Evolutionary conservation across 2,113 vertebrate genomes (phyloP).

Genomic region (Microcebus ravelobensis): DNA sequence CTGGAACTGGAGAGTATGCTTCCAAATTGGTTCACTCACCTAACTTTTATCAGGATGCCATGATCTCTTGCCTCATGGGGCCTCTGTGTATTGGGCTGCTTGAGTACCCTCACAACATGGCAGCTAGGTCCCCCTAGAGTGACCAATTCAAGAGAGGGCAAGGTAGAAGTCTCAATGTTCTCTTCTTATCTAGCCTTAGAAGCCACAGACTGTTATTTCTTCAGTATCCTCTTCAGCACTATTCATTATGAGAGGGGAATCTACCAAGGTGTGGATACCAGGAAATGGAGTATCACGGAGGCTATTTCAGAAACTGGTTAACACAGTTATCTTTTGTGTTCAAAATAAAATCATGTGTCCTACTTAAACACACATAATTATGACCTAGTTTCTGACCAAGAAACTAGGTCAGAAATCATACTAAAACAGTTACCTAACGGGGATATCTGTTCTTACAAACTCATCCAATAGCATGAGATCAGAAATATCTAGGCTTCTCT

Average conservation of each 20-base stretch:
- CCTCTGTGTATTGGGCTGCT: background rate
- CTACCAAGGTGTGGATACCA: background rate
- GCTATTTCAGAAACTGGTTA: background rate
- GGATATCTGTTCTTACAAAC: background rate
- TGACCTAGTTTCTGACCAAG: background rate
- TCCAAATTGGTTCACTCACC: background rate
- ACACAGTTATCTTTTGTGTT: background rate
- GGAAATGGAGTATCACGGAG: background rate
- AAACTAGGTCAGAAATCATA: background rate
- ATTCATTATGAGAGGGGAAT: background rate
- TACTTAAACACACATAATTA: background rate
- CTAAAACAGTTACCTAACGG: background rate
- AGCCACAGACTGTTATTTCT: background rate
- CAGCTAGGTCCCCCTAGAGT: background rate
- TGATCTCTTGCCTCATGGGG: background rate
- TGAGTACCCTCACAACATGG: background rate
- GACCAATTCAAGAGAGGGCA: background rate
- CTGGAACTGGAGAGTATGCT: background rate
- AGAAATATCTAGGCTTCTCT: background rate
- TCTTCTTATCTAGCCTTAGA: background rate
- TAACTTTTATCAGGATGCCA: background rate
- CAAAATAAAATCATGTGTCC: slow-evolving; percentile 13
- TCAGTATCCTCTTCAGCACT: background rate
- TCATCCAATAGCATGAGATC: background rate
- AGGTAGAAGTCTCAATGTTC: background rate